Percentiles rank a stretch among this genome's conserved stretches.
Conservation (phyloP, 2,888 invertebrate species). For the Poecilus cupreus region DNA sequence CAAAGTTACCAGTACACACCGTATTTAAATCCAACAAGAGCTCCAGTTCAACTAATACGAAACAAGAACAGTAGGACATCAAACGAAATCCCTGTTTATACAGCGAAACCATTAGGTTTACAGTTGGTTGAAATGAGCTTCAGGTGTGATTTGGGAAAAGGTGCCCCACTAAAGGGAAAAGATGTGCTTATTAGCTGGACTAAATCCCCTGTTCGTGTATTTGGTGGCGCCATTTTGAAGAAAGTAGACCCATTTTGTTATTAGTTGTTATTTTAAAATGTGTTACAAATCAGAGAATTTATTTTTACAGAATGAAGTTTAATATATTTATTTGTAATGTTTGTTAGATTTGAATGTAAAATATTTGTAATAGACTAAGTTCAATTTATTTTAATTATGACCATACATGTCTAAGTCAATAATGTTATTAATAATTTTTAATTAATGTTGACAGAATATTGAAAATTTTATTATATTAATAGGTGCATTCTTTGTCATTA, state of each 20-base stretch:
- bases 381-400: neutral
- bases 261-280: neutral
- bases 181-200: slow-evolving; percentile 80
- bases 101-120: slow-evolving; percentile 70
- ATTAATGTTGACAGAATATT: neutral
- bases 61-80: slow-evolving; percentile 59
- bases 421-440: slow-evolving; percentile 4
- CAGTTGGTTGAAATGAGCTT: slow-evolving; percentile 73
- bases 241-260: slow-evolving; percentile 78
- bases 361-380: neutral
- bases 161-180: slow-evolving; percentile 72
- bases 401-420: slow-evolving; percentile 50
- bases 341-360: neutral
- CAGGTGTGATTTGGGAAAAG: slow-evolving; percentile 72
- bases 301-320: neutral
- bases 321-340: slow-evolving; percentile 30
- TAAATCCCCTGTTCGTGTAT: slow-evolving; percentile 79
- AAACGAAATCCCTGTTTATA: slow-evolving; percentile 58
- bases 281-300: neutral
- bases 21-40: slow-evolving; percentile 10
- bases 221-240: slow-evolving; percentile 80
- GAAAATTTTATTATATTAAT: slow-evolving; percentile 21
- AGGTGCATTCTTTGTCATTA: neutral
- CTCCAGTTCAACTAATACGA: slow-evolving; percentile 16
- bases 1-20: slow-evolving; percentile 37